Conservation (phyloP, 2,113 vertebrate genomes). For the Micronycteris hirsuta region DNA sequence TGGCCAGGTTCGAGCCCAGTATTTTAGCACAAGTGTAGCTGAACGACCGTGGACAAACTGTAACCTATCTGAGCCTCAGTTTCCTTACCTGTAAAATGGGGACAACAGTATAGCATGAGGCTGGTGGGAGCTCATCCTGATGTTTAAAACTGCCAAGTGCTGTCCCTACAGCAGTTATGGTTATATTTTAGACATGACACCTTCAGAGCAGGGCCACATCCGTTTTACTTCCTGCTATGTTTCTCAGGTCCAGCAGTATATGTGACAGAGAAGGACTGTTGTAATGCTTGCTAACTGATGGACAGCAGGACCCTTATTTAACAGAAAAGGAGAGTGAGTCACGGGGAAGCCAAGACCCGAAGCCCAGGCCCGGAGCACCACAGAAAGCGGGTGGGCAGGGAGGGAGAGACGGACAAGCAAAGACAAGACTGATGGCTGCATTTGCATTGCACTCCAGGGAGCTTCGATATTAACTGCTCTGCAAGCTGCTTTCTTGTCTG, state of each 20-base stretch:
- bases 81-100: neutral
- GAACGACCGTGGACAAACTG: neutral
- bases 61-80: neutral
- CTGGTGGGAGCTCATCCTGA: neutral
- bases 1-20: neutral
- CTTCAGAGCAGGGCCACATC: neutral
- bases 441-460: constrained; percentile 53
- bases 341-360: neutral
- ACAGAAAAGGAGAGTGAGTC: neutral
- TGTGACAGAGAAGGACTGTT: neutral
- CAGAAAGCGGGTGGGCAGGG: neutral
- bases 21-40: neutral
- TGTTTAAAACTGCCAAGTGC: neutral
- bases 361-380: neutral
- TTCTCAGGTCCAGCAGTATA: neutral
- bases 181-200: neutral
- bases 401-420: neutral
- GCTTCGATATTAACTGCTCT: constrained; percentile 63
- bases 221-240: neutral
- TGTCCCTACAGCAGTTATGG: neutral
- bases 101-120: neutral
- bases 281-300: neutral
- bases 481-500: constrained; percentile 43
- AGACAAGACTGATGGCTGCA: constrained; percentile 7
- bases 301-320: neutral